Base-by-base conservation (phyloP, 2,797 vertebrate genomes). In the Lophotriccus pileatus region DNA sequence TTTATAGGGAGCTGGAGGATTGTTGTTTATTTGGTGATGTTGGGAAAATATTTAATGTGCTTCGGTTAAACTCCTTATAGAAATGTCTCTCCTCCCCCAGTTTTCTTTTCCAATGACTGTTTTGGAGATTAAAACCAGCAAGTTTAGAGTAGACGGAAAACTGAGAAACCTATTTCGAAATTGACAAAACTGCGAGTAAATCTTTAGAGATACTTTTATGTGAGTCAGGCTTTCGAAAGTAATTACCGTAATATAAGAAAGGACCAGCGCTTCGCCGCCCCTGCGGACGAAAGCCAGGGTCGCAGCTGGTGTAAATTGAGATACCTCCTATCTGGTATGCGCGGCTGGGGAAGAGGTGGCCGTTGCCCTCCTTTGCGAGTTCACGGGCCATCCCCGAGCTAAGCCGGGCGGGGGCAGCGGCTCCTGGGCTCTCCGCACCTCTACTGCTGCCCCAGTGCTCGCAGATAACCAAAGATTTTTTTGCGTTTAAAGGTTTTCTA, bases 11-110 rank as follows among this genome's bases (percentile, higher is more conserved):
- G 91, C 94, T 94, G 63, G 95, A 96, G 95, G 84, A 94, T 96
- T 95, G 94, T 73, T 96, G 94, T 96, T 96, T 97, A 95, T 97
- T 96, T 96, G 94, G 95, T 93, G 94, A 96, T 94, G 96, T 96
- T 97, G 96, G 96, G 95, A 96, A 96, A 96, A 97, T 97, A 95
- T 93, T 96, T 96, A 93, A 74, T 94, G 74, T 94, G 92, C 80
- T 93, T 95, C 89, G 84, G 89, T 93, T 84, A 92, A 92, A 90
- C 94, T 91, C 94, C 95, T 95, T 94, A 95, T 94, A 90, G 95
- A 94, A 89, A 93, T 79, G 67, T 49, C 89, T 87, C 87, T 97
- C 95, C 90, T 93, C 90, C 94, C 84, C 87, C 94, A 27, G 79
- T 80, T 75, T 68, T 87, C 52, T 81, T 92, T 94, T 84, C 90